These are phyloP conservation scores for Tamandua tetradactyla DNA, from an alignment of 2,797 vertebrate genomes.

Conservation along the genomic window DNA sequence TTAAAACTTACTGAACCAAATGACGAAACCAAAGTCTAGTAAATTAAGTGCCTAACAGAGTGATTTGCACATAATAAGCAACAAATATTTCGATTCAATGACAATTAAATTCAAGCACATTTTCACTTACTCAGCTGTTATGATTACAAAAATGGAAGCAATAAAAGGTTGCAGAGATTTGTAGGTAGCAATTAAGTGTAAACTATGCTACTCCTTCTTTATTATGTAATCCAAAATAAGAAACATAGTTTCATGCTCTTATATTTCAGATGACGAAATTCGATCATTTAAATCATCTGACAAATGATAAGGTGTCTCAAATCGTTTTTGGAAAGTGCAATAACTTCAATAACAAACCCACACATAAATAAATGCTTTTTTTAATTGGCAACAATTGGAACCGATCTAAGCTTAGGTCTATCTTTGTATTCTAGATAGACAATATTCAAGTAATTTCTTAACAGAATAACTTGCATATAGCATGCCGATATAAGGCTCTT, in stretches of 20 bases:
- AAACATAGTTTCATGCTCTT: background rate
- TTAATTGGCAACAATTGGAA: background rate
- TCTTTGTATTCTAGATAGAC: background rate
- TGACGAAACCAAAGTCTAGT: background rate
- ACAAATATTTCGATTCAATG: background rate
- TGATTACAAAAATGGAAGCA: background rate
- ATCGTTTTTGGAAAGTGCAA: background rate
- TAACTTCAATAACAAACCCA: background rate
- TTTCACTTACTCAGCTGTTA: background rate
- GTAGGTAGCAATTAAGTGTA: background rate
- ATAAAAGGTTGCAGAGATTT: background rate
- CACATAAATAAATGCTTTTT: background rate
- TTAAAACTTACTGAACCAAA: background rate
- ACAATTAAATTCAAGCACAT: constrained; percentile 1
- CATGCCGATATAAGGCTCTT: background rate
- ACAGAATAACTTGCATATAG: background rate
- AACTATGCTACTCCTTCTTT: background rate
- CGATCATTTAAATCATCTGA: constrained; percentile 4
- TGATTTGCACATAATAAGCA: background rate
- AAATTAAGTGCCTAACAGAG: background rate
- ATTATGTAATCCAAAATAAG: background rate
- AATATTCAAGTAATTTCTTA: background rate
- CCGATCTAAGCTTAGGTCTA: background rate
- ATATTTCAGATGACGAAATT: background rate
- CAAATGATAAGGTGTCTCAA: background rate